A percentile compares a stretch with the other conserved stretches of the same genome.
These are phyloP conservation scores for Gobio occitaniae DNA, from an alignment of 2,797 vertebrate genomes.

Conservation along the genomic window DNA sequence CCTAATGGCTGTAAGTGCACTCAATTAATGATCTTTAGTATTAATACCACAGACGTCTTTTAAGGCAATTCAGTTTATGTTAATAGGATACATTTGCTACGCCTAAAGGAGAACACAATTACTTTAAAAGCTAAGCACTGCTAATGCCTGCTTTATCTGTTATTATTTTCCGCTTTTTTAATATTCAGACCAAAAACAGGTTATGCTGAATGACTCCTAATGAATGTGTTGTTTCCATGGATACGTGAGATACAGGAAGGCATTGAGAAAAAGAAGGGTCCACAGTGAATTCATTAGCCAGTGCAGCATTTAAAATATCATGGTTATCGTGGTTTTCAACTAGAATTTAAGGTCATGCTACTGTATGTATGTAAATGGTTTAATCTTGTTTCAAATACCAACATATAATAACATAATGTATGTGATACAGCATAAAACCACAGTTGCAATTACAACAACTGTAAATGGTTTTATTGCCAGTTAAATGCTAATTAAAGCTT, in stretches of 20 bases:
- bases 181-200: slow-evolving; percentile 59
- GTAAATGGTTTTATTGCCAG: slow-evolving; percentile 3
- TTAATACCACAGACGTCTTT: slow-evolving; percentile 46
- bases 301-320: slow-evolving; percentile 48
- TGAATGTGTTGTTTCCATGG: slow-evolving; percentile 66
- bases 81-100: slow-evolving; percentile 42
- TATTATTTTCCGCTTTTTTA: slow-evolving; percentile 55
- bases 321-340: slow-evolving; percentile 22
- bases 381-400: slow-evolving; percentile 11
- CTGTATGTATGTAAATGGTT: background rate
- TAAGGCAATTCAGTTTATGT: slow-evolving; percentile 45
- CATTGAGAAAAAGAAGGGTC: slow-evolving; percentile 46
- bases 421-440: background rate
- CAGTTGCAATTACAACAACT: background rate
- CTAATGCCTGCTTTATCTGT: slow-evolving; percentile 51
- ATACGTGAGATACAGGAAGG: slow-evolving; percentile 57
- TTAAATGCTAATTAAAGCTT: slow-evolving; percentile 22
- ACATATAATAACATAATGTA: slow-evolving; percentile 6
- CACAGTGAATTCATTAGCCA: slow-evolving; percentile 54
- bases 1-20: slow-evolving; percentile 47
- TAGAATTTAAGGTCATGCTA: background rate
- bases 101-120: slow-evolving; percentile 53
- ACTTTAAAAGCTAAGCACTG: slow-evolving; percentile 46
- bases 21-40: slow-evolving; percentile 57
- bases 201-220: slow-evolving; percentile 59